Conservation (phyloP, 1,140 invertebrate genomes). For the Tyrophagus putrescentiae region DNA sequence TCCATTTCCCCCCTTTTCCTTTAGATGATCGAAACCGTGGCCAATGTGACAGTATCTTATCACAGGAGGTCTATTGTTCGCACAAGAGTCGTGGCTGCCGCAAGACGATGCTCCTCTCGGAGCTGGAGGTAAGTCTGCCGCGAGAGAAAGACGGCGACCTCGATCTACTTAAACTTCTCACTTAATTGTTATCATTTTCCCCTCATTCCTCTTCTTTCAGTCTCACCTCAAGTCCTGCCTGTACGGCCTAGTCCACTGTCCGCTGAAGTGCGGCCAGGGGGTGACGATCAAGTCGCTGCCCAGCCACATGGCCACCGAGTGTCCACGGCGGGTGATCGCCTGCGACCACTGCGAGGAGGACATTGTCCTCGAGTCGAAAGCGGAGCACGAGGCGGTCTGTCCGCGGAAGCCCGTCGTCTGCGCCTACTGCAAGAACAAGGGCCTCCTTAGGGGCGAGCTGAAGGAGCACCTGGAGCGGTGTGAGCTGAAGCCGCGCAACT, state of each 20-base stretch:
- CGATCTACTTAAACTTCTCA: background rate
- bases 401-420: slow-evolving; percentile 11
- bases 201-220: background rate
- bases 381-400: slow-evolving; percentile 18
- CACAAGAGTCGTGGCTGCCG: slow-evolving; percentile 18
- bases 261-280: slow-evolving; percentile 20
- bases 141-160: background rate
- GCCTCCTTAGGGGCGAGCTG: slow-evolving; percentile 2
- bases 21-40: slow-evolving; percentile 5
- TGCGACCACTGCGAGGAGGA: slow-evolving; percentile 21
- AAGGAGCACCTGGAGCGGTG: slow-evolving; percentile 17
- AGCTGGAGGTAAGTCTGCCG: slow-evolving; percentile 16
- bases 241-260: slow-evolving; percentile 19
- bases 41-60: slow-evolving; percentile 15
- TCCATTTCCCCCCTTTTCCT: background rate
- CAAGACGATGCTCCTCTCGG: slow-evolving; percentile 7
- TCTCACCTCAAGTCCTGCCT: slow-evolving; percentile 18
- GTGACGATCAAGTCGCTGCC: slow-evolving; percentile 17
- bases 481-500: slow-evolving; percentile 18
- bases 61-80: slow-evolving; percentile 21
- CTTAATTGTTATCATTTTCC: background rate
- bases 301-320: slow-evolving; percentile 18
- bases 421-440: slow-evolving; percentile 19
- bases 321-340: slow-evolving; percentile 12
- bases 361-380: slow-evolving; percentile 10